These are phyloP conservation scores for Pristionchus fissidentatus DNA, from an alignment of 2,888 invertebrate species.

Conservation along the genomic window DNA sequence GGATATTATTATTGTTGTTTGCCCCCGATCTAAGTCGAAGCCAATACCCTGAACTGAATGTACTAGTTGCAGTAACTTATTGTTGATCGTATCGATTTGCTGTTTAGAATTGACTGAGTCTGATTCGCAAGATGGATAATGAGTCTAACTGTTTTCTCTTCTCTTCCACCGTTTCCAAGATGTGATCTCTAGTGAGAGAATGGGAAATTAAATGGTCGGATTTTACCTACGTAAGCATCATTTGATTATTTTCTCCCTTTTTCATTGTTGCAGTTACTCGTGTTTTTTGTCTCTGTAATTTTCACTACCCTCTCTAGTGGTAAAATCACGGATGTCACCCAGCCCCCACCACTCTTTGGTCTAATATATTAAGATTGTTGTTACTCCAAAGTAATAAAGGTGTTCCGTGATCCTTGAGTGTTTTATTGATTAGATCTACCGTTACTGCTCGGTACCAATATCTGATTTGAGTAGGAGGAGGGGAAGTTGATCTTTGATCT, in stretches of 20 bases:
- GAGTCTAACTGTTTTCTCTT: not conserved
- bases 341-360: too few species aligned
- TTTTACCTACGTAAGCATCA: not conserved
- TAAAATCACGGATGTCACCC: too few species aligned
- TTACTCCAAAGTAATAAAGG: not conserved
- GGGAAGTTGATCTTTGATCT: constrained; percentile 1
- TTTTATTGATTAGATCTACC: not conserved
- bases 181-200: too few species aligned
- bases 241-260: not conserved
- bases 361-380: too few species aligned
- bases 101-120: not conserved
- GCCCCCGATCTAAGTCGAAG: not conserved
- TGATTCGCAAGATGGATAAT: not conserved
- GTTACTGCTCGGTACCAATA: constrained; percentile 3
- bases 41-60: not conserved
- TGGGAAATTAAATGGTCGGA: not conserved
- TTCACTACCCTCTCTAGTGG: too few species aligned
- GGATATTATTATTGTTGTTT: not conserved
- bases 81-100: constrained; percentile 14
- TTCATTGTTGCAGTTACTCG: not conserved
- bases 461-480: not conserved
- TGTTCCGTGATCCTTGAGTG: not conserved
- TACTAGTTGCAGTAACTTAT: constrained; percentile 24
- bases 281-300: not conserved
- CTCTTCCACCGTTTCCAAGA: too few species aligned